A percentile compares a stretch with the other conserved stretches of the same genome.
These are phyloP conservation scores for Stegana nigrithorax DNA, from an alignment of 2,888 invertebrate species.

Conservation along the genomic window DNA sequence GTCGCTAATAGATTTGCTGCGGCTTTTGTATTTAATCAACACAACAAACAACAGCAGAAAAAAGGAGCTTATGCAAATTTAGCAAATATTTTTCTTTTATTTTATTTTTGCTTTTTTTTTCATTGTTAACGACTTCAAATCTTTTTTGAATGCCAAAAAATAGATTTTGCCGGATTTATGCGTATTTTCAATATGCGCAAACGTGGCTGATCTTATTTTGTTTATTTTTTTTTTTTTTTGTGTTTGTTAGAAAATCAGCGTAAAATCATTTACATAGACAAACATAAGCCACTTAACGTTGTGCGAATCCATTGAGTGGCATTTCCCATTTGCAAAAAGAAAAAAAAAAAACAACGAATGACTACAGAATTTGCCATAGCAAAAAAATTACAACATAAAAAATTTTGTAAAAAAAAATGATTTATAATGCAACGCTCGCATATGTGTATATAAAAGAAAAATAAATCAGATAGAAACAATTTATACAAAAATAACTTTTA, in stretches of 20 bases:
- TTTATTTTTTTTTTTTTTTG: not conserved
- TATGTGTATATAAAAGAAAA: too few species aligned
- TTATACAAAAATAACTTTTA: not conserved
- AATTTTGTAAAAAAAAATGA: not conserved
- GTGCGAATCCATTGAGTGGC: slow-evolving; percentile 46
- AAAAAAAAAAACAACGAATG: not conserved
- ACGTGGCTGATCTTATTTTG: slow-evolving; percentile 7
- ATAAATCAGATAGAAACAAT: not conserved
- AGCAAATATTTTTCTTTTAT: not conserved
- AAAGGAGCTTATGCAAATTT: not conserved
- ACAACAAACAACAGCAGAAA: not conserved
- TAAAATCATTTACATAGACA: slow-evolving; percentile 22
- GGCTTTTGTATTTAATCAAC: not conserved
- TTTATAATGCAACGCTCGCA: too few species aligned
- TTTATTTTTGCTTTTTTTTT: not conserved
- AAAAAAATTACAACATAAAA: slow-evolving; percentile 5
- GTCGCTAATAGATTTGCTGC: not conserved
- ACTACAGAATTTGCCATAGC: not conserved
- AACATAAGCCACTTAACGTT: slow-evolving; percentile 49
- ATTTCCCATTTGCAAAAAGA: slow-evolving; percentile 3
- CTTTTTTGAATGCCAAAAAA: too few species aligned
- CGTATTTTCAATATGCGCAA: slow-evolving; percentile 15
- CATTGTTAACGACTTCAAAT: not conserved
- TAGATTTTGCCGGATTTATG: not conserved
- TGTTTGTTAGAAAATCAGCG: not conserved